Conservation (phyloP, 2,888 invertebrate genomes). For the Halictus quadricinctus region DNA sequence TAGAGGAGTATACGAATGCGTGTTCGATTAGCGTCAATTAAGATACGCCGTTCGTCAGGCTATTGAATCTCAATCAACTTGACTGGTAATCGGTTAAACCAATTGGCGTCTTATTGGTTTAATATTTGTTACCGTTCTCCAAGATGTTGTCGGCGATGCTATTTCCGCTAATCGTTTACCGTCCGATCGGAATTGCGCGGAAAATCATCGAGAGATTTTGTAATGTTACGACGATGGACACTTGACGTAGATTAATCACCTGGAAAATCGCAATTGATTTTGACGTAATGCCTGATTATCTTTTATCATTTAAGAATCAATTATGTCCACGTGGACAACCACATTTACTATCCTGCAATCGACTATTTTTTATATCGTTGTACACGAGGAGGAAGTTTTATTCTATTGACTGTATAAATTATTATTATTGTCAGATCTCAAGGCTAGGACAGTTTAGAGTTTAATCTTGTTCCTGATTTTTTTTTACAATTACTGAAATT, state of each 20-base stretch:
- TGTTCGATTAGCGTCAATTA: slow-evolving; percentile 28
- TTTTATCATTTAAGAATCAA: not conserved
- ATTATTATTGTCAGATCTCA: not conserved
- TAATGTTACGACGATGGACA: not conserved
- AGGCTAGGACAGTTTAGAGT: not conserved
- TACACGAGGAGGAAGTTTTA: not conserved
- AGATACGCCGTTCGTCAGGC: slow-evolving; percentile 20
- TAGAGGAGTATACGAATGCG: not conserved
- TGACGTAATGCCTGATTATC: not conserved
- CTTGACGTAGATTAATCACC: not conserved
- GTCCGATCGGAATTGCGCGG: not conserved
- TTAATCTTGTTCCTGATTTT: not conserved
- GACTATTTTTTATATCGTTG: not conserved
- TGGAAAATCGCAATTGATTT: not conserved
- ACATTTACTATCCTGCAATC: not conserved
- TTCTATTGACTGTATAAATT: not conserved
- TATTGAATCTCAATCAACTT: slow-evolving; percentile 35
- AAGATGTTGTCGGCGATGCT: slow-evolving; percentile 8
- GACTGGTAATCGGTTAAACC: slow-evolving; percentile 27
- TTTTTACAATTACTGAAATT: not conserved
- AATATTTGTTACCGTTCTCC: slow-evolving; percentile 20
- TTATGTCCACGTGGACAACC: not conserved
- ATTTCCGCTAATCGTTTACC: not conserved
- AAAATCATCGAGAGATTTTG: slow-evolving; percentile 7
- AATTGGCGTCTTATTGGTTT: slow-evolving; percentile 23